Evolutionary conservation across 2,888 invertebrate species (phyloP), one percentile per base, ranked within the genome.

Genomic region (Drosophila hawaiiensis): DNA sequence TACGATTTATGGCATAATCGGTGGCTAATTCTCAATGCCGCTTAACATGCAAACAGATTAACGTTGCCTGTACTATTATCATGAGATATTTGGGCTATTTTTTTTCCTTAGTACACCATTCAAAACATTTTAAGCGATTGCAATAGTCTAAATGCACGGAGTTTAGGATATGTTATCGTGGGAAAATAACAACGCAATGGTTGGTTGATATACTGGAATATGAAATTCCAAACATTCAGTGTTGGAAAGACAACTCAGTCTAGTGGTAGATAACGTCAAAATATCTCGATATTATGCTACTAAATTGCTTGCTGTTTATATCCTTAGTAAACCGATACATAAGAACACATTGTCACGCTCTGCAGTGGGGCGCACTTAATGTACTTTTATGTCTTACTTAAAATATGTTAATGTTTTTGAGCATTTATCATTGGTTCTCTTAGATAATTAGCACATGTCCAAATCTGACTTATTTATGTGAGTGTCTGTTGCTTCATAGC

Each of bases 391-490:
- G 41, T 47, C 28, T 63, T 49, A 47, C 68, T 29, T 59, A 28
- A 64, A 78, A 76, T 73, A 77, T 69, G 61, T 69, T 77, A 73
- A 79, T 73, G 64, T 63, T 35, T 49, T 29, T 16, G 16, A 25
- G 61, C 50, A 61, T 54, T 70, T 76, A 47, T 58, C 33, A 37
- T 28, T 19, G n/a, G 37, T 33, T n/a, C 69, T 49, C 22, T 33
- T 61, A 74, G 84, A 89, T 91, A 91, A 91, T 91, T 88, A 91
- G 90, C 91, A 91, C 91, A 87, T 91, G 92, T 65, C 78, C 72
- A 53, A 63, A 81, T 89, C 83, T 91, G 90, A 92, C 92, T 92
- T 92, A 91, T 91, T 88, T 90, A 84, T 91, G 84, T 76, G 67
- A 72, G 67, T 65, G 75, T 75, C 65, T 74, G 68, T 71, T 75